Conservation (phyloP, 2,113 vertebrate genomes). For the Eretmochelys imbricata region DNA sequence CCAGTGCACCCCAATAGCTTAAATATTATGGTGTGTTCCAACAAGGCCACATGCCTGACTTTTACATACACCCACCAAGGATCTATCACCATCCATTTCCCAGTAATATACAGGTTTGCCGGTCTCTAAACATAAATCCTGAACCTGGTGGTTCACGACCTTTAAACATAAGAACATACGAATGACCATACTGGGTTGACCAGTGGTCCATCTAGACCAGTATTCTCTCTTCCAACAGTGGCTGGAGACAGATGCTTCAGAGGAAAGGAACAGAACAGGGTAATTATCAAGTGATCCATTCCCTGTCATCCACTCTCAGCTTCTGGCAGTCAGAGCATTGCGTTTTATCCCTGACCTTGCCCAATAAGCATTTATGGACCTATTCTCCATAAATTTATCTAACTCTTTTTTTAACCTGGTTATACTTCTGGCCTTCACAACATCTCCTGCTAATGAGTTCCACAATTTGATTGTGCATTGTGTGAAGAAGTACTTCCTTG, state of each 20-base stretch:
- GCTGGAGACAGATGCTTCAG: no score
- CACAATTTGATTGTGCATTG: background rate
- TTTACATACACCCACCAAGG: background rate
- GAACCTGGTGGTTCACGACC: background rate
- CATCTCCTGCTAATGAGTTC: background rate
- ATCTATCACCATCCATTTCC: background rate
- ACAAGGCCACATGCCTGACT: background rate
- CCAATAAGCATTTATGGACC: no score
- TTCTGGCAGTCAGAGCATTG: no score
- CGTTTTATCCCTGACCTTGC: no score
- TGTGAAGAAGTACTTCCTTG: background rate
- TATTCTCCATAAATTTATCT: no score
- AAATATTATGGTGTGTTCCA: background rate
- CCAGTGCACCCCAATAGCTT: slow-evolving; percentile 27
- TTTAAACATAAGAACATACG: background rate
- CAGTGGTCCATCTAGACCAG: no score
- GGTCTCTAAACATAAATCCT: background rate
- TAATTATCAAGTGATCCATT: no score
- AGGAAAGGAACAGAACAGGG: no score
- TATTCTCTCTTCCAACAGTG: no score
- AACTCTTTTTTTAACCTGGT: background rate
- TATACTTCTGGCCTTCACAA: background rate
- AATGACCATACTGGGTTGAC: no score
- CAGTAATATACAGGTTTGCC: background rate
- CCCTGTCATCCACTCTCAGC: no score